phyloP scores from a whole-genome alignment of 2,888 invertebrate genomes.

The Sabatieria punctata region DNA sequence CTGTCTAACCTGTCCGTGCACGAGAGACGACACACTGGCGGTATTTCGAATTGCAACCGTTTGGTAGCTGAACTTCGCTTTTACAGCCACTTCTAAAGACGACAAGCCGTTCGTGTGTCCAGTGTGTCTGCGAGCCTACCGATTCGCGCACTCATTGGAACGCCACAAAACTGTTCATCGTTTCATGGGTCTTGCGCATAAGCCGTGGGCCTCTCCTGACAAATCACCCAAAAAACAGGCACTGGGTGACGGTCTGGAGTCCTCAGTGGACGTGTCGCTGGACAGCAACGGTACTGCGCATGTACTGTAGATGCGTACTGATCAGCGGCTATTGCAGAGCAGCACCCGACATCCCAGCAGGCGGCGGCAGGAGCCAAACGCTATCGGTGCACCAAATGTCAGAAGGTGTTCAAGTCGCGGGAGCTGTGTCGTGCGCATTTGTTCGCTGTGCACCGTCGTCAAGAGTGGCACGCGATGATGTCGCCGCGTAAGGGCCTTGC shows the following conservation, averaged over 20 bases:
- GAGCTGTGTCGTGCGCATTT: slow-evolving; percentile 30
- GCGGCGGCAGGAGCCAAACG: slow-evolving; percentile 16
- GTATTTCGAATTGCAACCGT: slow-evolving; percentile 11
- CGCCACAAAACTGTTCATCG: slow-evolving; percentile 28
- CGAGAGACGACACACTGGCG: slow-evolving; percentile 57
- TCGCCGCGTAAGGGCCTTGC: too few relatives aligned
- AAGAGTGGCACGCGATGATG: too few relatives aligned
- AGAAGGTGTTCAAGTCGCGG: slow-evolving; percentile 24
- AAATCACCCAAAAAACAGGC: not conserved
- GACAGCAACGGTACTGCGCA: too few relatives aligned
- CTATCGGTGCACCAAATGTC: slow-evolving; percentile 18
- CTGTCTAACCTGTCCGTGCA: slow-evolving; percentile 77
- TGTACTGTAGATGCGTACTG: slow-evolving; percentile 2
- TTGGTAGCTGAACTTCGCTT: not conserved
- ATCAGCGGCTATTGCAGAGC: not conserved
- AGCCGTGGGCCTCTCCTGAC: slow-evolving; percentile 11
- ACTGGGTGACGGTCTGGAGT: slow-evolving; percentile 12
- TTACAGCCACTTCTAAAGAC: slow-evolving; percentile 1
- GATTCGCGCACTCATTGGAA: slow-evolving; percentile 28
- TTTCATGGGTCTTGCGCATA: slow-evolving; percentile 13
- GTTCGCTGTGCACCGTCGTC: slow-evolving; percentile 20
- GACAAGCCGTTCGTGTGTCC: slow-evolving; percentile 29
- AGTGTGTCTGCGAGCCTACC: slow-evolving; percentile 30
- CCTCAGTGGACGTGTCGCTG: slow-evolving; percentile 9
- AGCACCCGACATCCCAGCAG: not conserved